phyloP scores from a whole-genome alignment of 2,797 vertebrate species.

The Diglossa cyanea region DNA sequence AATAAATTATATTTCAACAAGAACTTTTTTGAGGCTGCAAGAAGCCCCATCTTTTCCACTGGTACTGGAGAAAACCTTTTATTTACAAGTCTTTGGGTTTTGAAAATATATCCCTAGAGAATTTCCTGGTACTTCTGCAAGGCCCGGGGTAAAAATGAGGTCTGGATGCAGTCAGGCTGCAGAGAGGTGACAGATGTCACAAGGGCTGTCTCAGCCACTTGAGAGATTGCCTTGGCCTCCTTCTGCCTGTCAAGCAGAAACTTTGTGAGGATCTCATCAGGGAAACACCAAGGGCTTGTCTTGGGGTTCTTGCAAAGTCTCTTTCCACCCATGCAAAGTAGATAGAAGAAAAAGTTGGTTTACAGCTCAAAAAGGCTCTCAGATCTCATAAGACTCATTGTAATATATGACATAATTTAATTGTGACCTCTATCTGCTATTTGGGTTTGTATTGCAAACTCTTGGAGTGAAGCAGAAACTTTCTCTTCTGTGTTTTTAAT shows the following conservation, averaged over 20 bases:
- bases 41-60: neutral
- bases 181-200: neutral
- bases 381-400: neutral
- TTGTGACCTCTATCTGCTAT: neutral
- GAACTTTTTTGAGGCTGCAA: neutral
- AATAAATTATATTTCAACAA: neutral
- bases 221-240: neutral
- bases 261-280: neutral
- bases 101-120: neutral
- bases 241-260: neutral
- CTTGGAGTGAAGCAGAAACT: neutral
- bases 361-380: neutral
- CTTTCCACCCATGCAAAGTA: neutral
- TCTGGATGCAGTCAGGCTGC: neutral
- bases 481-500: neutral
- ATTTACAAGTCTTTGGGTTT: neutral
- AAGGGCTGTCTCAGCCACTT: neutral
- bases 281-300: neutral
- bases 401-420: neutral
- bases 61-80: neutral
- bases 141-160: neutral
- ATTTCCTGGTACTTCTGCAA: neutral
- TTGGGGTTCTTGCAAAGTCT: neutral
- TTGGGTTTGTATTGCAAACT: neutral
- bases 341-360: neutral